phyloP scores from a whole-genome alignment of 2,113 vertebrate genomes.

The Syrmaticus mikado region DNA sequence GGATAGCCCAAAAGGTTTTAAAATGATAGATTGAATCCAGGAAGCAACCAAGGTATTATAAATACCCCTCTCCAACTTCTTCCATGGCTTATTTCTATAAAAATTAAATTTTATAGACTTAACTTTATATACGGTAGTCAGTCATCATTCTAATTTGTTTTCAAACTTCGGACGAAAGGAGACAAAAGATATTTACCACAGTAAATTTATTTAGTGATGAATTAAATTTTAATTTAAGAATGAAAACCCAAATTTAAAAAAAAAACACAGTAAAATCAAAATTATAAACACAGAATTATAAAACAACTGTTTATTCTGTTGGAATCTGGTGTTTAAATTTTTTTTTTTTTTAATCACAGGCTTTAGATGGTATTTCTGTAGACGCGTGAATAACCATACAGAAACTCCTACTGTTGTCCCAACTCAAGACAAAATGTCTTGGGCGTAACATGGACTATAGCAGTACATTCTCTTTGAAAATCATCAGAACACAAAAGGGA shows the following conservation, averaged over 20 bases:
- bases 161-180: neutral
- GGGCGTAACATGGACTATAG: accelerated
- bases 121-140: slow-evolving; percentile 5
- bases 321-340: neutral
- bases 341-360: neutral
- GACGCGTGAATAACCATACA: accelerated
- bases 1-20: slow-evolving; percentile 57
- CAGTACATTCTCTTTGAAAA: neutral
- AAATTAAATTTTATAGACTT: slow-evolving; percentile 65
- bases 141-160: neutral
- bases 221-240: neutral
- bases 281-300: neutral
- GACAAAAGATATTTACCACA: neutral
- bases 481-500: neutral
- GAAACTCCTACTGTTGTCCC: neutral
- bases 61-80: slow-evolving; percentile 69
- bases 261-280: neutral
- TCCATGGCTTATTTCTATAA: slow-evolving; percentile 69
- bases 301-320: neutral
- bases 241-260: neutral
- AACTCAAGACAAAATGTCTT: neutral
- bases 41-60: slow-evolving; percentile 54
- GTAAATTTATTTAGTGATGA: neutral
- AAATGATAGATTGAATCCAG: slow-evolving; percentile 53
- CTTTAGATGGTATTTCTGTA: neutral